A percentile compares a stretch with the other conserved stretches of the same genome.
These are phyloP conservation scores for Molanna angustata DNA, from an alignment of 2,888 invertebrate genomes.

Conservation along the genomic window DNA sequence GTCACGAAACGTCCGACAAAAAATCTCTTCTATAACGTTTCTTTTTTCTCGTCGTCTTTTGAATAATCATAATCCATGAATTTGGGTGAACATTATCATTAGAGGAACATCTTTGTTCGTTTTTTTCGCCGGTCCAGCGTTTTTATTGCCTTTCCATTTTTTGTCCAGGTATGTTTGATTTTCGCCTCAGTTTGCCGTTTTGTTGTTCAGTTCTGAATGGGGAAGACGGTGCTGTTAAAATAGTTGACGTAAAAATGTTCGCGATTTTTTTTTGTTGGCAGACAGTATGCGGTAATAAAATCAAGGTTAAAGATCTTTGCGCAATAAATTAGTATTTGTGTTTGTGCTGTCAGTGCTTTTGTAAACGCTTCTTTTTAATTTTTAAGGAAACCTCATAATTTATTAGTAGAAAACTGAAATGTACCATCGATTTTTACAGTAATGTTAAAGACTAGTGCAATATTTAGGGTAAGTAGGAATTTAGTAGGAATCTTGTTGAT, in stretches of 20 bases:
- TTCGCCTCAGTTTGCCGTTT: constrained; percentile 12
- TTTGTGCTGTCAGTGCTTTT: not conserved
- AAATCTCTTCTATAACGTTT: constrained; percentile 19
- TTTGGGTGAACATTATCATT: constrained; percentile 32
- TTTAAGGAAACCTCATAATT: too few relatives aligned
- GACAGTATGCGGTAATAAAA: constrained; percentile 2
- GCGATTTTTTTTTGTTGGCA: constrained; percentile 4
- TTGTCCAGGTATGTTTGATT: constrained; percentile 26
- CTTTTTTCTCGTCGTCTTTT: constrained; percentile 22
- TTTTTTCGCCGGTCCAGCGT: constrained; percentile 19
- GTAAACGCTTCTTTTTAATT: not conserved
- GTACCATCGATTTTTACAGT: too few relatives aligned
- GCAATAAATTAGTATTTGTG: not conserved
- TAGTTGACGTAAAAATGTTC: not conserved
- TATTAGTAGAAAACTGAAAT: too few relatives aligned
- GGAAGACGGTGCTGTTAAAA: not conserved
- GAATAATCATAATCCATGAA: constrained; percentile 22
- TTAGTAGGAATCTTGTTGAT: too few relatives aligned
- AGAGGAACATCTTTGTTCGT: constrained; percentile 30
- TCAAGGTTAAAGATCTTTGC: constrained; percentile 19
- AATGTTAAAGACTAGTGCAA: too few relatives aligned
- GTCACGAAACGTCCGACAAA: too few relatives aligned
- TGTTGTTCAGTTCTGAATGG: constrained; percentile 4
- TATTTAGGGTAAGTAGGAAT: too few relatives aligned
- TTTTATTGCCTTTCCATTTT: constrained; percentile 22